Evolutionary conservation across 2,113 vertebrate genomes (phyloP).

Genomic region (Corythoichthys haematopterus): DNA sequence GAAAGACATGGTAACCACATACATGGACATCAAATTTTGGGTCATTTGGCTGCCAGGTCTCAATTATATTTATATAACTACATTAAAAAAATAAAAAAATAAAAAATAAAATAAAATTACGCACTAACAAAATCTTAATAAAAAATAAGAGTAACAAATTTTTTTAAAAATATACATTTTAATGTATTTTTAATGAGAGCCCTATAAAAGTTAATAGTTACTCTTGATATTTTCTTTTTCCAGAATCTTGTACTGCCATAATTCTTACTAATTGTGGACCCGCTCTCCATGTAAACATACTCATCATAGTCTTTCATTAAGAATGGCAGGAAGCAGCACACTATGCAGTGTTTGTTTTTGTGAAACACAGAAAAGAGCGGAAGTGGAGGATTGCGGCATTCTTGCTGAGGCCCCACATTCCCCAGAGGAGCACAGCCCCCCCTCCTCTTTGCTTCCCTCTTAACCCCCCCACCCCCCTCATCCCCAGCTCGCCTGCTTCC

Average conservation of each 20-base stretch:
- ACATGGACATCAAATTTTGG: no score
- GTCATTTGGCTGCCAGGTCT: no score
- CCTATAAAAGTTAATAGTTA: no score
- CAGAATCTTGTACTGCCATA: neutral
- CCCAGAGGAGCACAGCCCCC: conserved; percentile 40
- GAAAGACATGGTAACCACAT: no score
- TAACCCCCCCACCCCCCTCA: neutral
- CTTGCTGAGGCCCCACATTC: conserved; percentile 53
- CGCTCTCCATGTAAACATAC: neutral
- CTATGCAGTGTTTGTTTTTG: conserved; percentile 18
- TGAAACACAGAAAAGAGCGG: conserved; percentile 31
- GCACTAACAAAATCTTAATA: no score
- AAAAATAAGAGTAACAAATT: no score
- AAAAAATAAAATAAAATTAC: no score
- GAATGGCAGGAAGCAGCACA: conserved; percentile 16
- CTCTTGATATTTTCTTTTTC: neutral
- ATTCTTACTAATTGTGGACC: neutral
- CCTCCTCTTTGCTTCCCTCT: neutral
- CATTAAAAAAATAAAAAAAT: no score
- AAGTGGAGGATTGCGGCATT: conserved; percentile 51
- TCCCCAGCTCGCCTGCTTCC: conserved; percentile 35
- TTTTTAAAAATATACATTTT: no score
- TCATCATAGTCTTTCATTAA: conserved; percentile 11
- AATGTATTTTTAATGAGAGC: no score
- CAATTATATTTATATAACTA: no score